Conservation (phyloP, 2,888 invertebrate genomes). For the Marronus borbonicus region DNA sequence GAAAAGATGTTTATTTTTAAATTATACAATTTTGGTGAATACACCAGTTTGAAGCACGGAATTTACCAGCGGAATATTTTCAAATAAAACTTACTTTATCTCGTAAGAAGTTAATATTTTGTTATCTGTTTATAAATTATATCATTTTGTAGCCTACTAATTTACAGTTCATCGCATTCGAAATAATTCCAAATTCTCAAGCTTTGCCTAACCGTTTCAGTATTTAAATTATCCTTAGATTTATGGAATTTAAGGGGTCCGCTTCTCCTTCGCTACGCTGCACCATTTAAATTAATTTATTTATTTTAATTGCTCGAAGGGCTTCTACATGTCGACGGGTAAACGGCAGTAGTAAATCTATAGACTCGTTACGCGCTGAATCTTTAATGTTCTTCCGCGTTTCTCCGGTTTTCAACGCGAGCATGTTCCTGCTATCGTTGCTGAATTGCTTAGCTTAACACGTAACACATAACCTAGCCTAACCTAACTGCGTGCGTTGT, state of each 20-base stretch:
- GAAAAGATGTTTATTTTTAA: too few relatives aligned
- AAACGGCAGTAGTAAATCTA: constrained; percentile 22
- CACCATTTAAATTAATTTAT: constrained; percentile 42
- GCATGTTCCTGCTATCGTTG: neutral
- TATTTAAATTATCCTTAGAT: constrained; percentile 39
- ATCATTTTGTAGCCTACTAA: neutral
- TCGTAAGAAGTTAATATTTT: too few relatives aligned
- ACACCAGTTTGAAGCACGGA: too few relatives aligned
- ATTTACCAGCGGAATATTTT: too few relatives aligned
- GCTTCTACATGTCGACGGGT: constrained; percentile 25
- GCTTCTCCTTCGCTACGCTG: constrained; percentile 17
- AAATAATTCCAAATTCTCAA: constrained; percentile 7
- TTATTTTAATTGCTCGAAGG: constrained; percentile 39
- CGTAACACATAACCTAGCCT: constrained; percentile 1
- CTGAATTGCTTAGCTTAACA: neutral
- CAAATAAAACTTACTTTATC: too few relatives aligned
- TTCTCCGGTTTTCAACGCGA: neutral
- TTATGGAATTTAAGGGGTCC: constrained; percentile 4
- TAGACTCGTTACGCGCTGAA: constrained; percentile 17
- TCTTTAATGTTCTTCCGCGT: constrained; percentile 9
- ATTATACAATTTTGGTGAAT: too few relatives aligned
- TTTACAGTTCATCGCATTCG: constrained; percentile 1
- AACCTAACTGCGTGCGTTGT: constrained; percentile 12
- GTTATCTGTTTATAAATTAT: too few relatives aligned
- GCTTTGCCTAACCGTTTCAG: constrained; percentile 11